Conservation (phyloP, 2,113 vertebrate species). For the Alouatta palliata region DNA sequence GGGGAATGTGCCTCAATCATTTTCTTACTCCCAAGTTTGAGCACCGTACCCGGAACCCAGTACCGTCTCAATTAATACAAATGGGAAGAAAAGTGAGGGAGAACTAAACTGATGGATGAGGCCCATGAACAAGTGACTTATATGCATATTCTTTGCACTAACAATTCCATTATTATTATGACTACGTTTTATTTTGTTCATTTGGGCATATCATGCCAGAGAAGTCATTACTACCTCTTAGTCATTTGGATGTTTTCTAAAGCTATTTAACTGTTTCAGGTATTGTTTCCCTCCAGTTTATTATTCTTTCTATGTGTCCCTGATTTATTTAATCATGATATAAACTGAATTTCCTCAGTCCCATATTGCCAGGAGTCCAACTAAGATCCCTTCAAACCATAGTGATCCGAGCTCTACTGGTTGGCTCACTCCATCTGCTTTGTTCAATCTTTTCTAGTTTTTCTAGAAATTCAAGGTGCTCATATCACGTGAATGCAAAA, state of each 20-base stretch:
- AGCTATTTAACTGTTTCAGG: neutral
- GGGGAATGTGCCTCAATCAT: neutral
- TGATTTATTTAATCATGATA: neutral
- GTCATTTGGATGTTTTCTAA: neutral
- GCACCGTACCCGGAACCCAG: neutral
- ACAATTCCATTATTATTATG: neutral
- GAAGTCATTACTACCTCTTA: neutral
- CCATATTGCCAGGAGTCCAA: neutral
- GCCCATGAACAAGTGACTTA: fast-evolving
- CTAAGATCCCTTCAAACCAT: neutral
- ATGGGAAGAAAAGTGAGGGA: neutral
- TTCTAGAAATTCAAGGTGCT: no score
- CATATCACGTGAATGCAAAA: neutral
- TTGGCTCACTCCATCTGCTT: neutral
- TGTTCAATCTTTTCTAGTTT: neutral
- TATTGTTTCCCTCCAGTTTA: neutral
- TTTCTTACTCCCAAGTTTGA: no score
- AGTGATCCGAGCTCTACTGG: neutral
- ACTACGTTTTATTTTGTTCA: neutral
- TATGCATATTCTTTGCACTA: neutral
- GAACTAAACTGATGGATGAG: neutral
- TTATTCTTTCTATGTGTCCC: neutral
- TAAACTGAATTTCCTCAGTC: neutral
- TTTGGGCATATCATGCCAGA: neutral
- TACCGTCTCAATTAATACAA: neutral